A percentile compares a stretch with the other conserved stretches of the same genome.
phyloP scores from a whole-genome alignment of 1,140 invertebrate species.

The Phortica variegata region DNA sequence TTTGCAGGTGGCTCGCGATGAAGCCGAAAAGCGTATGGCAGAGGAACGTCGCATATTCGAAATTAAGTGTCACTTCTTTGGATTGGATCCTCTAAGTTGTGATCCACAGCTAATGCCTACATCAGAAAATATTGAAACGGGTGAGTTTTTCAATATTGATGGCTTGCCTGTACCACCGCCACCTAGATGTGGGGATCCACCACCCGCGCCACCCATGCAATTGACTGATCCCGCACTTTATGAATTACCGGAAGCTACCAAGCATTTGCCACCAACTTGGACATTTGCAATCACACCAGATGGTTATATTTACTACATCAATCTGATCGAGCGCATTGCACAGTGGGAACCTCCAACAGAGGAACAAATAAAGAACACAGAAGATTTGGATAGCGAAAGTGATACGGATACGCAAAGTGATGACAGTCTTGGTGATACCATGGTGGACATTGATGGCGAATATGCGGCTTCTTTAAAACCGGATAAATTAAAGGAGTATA shows the following conservation, averaged over 20 bases:
- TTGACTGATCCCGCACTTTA: constrained; percentile 34
- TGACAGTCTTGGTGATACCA: constrained; percentile 11
- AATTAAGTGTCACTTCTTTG: constrained; percentile 63
- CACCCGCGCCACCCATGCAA: constrained; percentile 44
- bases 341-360: constrained; percentile 82
- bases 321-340: constrained; percentile 76
- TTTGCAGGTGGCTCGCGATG: constrained; percentile 67
- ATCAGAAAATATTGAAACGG: constrained; percentile 64
- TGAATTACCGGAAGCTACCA: constrained; percentile 61
- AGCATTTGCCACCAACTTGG: constrained; percentile 78
- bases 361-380: constrained; percentile 32
- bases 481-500: constrained; percentile 25
- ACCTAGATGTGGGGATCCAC: constrained; percentile 36
- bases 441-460: constrained; percentile 20
- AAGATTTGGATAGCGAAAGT: too few relatives aligned
- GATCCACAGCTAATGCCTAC: constrained; percentile 62
- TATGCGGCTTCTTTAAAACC: constrained; percentile 19
- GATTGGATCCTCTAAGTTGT: constrained; percentile 62
- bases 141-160: constrained; percentile 62
- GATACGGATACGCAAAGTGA: constrained; percentile 20
- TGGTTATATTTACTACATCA: constrained; percentile 89
- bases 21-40: constrained; percentile 64
- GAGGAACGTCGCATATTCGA: constrained; percentile 67
- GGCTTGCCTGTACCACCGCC: constrained; percentile 54
- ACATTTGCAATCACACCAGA: constrained; percentile 76